Evolutionary conservation across 2,797 vertebrate species (phyloP), one percentile per base, ranked within the genome.

Genomic region (Anguilla pacifica): DNA sequence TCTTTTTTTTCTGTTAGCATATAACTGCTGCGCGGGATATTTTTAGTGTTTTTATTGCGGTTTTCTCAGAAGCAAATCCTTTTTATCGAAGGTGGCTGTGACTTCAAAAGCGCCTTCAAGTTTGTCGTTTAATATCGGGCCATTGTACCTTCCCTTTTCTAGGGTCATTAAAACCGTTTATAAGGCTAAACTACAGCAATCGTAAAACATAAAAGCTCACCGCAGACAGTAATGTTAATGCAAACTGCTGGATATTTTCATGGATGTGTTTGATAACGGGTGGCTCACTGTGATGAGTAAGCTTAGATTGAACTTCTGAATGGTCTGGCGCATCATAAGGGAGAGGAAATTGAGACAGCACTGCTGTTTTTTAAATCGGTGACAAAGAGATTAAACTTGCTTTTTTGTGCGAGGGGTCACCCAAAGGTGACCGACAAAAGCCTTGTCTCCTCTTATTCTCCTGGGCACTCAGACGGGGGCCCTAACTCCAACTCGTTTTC

Each of bases 301-400:
- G 39, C 17, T 64, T 19, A 19, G 19, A 79, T 31, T 85, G 55
- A 64, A 85, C 39, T 70, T 53, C 74, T 81, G 35, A 70, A 25
- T 55, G 55, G 77, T 59, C 19, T 70, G 1, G 72, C 57, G 77
- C 53, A 49, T 89, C 28, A 57, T 70, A 10, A 55, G 51, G 35
- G 53, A 35, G 39, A 85, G 82, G 70, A 79, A 79, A 84, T 39
- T 64, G 46, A 59, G 70, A 55, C 59, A 43, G 17, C 22, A 25
- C n/a, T 35, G 46, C 22, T 61, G 67, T 86, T 86, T 61, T 84
- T 84, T 49, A 88, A 87, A 86, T 79, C 64, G 83, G n/a, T 43
- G 85, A 86, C 46, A 72, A 28, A 79, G 7, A 83, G 53, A 86
- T 90, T 83, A 84, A 70, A 85, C 67, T 57, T 1, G 25, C 5